Conservation (phyloP, 2,797 vertebrate genomes). For the Acestrorhynchus altus region DNA sequence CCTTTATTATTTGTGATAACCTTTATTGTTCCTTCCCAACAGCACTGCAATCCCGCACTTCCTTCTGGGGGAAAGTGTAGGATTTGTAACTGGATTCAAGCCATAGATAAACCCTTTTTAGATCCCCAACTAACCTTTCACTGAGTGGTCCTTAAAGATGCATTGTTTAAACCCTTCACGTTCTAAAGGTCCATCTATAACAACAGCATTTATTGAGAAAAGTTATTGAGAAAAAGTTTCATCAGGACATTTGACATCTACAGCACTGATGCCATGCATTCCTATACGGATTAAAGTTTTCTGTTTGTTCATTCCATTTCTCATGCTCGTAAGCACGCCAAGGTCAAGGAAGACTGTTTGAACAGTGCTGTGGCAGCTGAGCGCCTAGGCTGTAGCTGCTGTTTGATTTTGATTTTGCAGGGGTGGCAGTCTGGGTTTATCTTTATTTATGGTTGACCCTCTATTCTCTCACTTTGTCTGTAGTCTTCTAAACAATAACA, state of each 20-base stretch:
- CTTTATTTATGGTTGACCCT: constrained; percentile 32
- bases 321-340: constrained; percentile 13
- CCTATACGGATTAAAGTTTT: constrained; percentile 4
- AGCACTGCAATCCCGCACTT: no score
- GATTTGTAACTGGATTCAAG: not conserved
- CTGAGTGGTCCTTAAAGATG: no score
- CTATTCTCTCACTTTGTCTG: constrained; percentile 1
- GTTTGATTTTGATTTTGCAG: constrained; percentile 33
- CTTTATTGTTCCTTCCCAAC: no score
- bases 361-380: constrained; percentile 24
- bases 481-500: constrained; percentile 8
- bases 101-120: no score
- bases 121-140: no score
- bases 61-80: no score
- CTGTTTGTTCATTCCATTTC: constrained; percentile 22
- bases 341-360: constrained; percentile 28
- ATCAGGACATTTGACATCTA: not conserved
- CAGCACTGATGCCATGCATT: not conserved
- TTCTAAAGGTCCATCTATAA: no score
- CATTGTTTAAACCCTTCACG: no score
- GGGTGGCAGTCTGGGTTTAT: constrained; percentile 27
- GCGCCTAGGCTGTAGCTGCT: constrained; percentile 25
- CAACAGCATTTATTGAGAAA: no score
- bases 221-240: not conserved
- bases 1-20: no score